Base-by-base conservation (phyloP, 2,113 vertebrate species). In the Hydrolagus affinis region DNA sequence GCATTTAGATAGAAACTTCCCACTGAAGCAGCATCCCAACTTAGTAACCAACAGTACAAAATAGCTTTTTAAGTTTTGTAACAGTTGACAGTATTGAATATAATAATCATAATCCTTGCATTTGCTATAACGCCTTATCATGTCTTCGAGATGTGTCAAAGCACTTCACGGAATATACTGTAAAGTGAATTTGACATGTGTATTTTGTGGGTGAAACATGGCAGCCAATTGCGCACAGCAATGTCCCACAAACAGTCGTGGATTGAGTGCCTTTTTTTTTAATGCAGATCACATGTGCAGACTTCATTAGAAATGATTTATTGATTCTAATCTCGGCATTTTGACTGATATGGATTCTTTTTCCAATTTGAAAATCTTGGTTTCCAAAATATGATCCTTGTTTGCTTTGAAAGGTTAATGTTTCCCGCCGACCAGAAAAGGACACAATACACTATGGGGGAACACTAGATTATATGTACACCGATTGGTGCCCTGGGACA, bases 321-420 rank as follows among this genome's bases (percentile, higher is more conserved):
- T 59, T 7, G 70, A 72, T 28, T 56, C 56, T 19, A 23, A 62
- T 78, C 15, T 62, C 3, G 57, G 4, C 76, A 78, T 7, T 21
- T 78, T 78, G 11, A 25, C 28, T 0, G 6, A 17, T 62, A 23
- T 25, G 57, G 62, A 62, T 78, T 44, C 44, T 44, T 3, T 4
- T 78, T n/a, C 12, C 74, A 57, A 76, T 62, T 78, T 59, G 25
- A 78, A 28, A 56, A 62, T 23, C 62, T 78, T 25, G n/a, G 76
- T 62, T 78, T 78, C 11, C 21, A 23, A 72, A 56, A 78, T 60
- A 12, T n/a, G 17, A 21, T 78, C 44, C 62, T 12, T 23, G n/a
- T 19, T 60, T 28, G 17, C 57, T 60, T 56, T 62, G 23, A 23
- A 78, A 78, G 7, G 11, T 59, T 59, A 9, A 23, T 62, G 32